These are phyloP conservation scores for Sterna hirundo DNA, from an alignment of 2,113 vertebrate species.

Conservation along the genomic window DNA sequence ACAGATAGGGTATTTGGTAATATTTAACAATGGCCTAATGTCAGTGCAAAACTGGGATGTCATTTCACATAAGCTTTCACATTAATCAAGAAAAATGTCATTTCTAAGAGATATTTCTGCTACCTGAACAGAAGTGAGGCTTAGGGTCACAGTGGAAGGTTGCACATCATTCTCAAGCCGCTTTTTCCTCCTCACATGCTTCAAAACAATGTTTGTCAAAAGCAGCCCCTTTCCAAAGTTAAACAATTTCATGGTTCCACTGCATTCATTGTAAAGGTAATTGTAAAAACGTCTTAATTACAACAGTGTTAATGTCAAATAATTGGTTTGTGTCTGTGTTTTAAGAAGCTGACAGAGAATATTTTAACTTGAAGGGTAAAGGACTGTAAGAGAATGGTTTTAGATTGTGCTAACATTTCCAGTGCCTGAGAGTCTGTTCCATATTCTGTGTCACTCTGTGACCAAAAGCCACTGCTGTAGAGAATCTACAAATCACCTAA, in stretches of 20 bases:
- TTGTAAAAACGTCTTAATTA: background rate
- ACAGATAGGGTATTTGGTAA: background rate
- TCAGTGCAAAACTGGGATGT: conserved; percentile 11
- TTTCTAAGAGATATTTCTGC: conserved; percentile 1
- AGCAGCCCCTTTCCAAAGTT: background rate
- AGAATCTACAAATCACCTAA: background rate
- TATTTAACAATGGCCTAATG: background rate
- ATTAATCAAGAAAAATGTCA: conserved; percentile 17
- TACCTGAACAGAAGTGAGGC: background rate
- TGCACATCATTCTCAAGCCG: background rate
- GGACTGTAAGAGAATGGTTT: background rate
- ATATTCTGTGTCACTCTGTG: background rate
- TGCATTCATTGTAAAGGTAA: background rate
- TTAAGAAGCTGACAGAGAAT: background rate
- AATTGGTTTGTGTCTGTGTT: background rate
- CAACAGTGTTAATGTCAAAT: background rate
- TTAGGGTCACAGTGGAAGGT: background rate
- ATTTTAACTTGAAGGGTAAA: background rate
- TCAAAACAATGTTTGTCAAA: background rate
- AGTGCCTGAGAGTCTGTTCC: background rate
- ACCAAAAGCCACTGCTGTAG: background rate
- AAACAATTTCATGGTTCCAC: background rate
- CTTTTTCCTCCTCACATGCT: background rate
- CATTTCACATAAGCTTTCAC: background rate
- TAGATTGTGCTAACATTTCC: background rate